Evolutionary conservation across 2,888 invertebrate species (phyloP), one percentile per base, ranked within the genome.

Genomic region (Rhagonycha fulva): DNA sequence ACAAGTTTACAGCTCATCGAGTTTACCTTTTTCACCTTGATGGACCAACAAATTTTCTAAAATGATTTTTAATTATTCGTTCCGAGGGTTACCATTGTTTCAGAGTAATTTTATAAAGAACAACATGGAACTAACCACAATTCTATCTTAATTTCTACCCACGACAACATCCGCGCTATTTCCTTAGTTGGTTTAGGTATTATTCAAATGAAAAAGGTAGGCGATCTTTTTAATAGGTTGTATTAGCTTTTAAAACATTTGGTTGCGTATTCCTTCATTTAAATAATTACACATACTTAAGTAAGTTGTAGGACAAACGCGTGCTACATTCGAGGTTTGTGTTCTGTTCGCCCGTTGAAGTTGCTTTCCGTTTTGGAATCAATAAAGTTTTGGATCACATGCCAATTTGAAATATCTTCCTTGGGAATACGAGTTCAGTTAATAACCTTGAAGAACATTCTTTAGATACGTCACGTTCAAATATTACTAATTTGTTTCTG

Each of bases 141-240:
- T 72, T 72, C 66, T 60, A 72, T 30, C 72, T 68, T 67, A 62
- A 75, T 75, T 68, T 66, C 74, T 10, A 14, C 74, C 74, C 74
- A 75, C 74, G 26, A 70, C 14, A 28, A 74, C 74, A 75, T 70
- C 70, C 70, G 74, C 74, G 74, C 70, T 62, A 70, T 75, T 75
- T 75, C 74, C 74, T 75, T 75, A 70, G 60, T 67, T 28, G 71
- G 66, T 62, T 32, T 61, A 47, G 47, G 47, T 47, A 74, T 61
- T 60, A 75, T 75, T 74, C 63, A 26, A 66, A 14, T 66, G 12
- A 68, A 70, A 63, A 47, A 14, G 12, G 74, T 74, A 70, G 74
- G 74, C 69, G 74, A 63, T 63, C 14, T 24, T 69, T 47, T 69
- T 72, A 68, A 30, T 47, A 47, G 47, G 47, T 68, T n/a, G 30